These are phyloP conservation scores for Idaea biselata DNA, from an alignment of 2,888 invertebrate genomes.

Conservation along the genomic window DNA sequence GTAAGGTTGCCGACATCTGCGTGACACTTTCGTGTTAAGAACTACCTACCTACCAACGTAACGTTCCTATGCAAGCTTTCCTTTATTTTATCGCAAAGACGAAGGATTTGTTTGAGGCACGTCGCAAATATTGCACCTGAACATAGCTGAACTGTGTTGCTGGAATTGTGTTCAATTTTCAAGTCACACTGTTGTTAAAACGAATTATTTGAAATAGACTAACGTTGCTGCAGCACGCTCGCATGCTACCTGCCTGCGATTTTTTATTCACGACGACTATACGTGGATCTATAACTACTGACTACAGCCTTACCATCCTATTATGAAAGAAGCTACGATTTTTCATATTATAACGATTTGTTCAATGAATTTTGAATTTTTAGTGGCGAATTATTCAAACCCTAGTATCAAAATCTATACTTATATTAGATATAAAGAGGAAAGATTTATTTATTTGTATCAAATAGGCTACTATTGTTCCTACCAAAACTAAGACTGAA, in stretches of 20 bases:
- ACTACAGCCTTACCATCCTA: no score
- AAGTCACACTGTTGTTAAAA: constrained; percentile 9
- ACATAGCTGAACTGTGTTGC: constrained; percentile 32
- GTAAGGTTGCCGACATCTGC: constrained; percentile 24
- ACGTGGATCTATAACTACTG: neutral
- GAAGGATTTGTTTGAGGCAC: constrained; percentile 30
- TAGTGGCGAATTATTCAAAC: no score
- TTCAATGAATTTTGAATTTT: no score
- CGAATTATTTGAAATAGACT: neutral
- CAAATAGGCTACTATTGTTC: no score
- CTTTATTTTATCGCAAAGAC: constrained; percentile 28
- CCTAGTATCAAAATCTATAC: no score
- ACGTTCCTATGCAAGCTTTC: constrained; percentile 13
- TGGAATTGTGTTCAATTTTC: constrained; percentile 31
- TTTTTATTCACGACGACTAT: neutral
- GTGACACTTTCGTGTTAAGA: constrained; percentile 20
- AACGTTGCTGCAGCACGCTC: neutral
- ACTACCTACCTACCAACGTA: constrained; percentile 14
- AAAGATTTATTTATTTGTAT: no score
- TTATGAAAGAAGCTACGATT: no score
- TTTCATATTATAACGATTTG: no score
- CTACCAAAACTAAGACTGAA: no score
- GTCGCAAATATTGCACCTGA: constrained; percentile 31
- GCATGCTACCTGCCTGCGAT: neutral
- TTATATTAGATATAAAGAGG: no score